Percentiles rank a stretch among this genome's conserved stretches.
These are phyloP conservation scores for Lynx canadensis DNA, from an alignment of 2,113 vertebrate species.

Conservation along the genomic window DNA sequence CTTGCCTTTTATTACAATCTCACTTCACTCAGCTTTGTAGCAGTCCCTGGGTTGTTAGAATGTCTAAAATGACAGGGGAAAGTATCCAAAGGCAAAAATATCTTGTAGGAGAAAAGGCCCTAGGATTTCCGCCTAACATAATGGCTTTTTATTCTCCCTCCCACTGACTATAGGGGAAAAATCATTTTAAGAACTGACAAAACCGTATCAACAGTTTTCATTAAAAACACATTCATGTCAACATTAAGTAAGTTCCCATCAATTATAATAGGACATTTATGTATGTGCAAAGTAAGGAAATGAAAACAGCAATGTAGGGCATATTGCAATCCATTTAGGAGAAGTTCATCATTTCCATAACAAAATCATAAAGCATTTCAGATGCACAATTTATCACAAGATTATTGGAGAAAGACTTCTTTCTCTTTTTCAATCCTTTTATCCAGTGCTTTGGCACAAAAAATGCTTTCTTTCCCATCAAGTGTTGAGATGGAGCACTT, in stretches of 20 bases:
- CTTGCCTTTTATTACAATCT: conserved; percentile 46
- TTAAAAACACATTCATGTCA: conserved; percentile 77
- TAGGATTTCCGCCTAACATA: conserved; percentile 68
- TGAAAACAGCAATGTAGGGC: conserved; percentile 60
- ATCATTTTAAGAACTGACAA: conserved; percentile 41
- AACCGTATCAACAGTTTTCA: conserved; percentile 62
- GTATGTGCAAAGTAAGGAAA: conserved; percentile 66
- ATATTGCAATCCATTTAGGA: conserved; percentile 70
- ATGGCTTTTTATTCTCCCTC: conserved; percentile 56
- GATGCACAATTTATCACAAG: conserved; percentile 71
- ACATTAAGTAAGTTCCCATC: conserved; percentile 68
- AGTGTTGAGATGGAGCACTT: not conserved
- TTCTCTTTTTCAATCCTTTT: conserved; percentile 52
- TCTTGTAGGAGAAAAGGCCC: conserved; percentile 51
- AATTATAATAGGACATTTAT: conserved; percentile 73
- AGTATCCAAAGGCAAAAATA: conserved; percentile 61
- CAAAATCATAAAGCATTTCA: conserved; percentile 70
- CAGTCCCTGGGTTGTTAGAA: conserved; percentile 58
- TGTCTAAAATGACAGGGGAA: not conserved
- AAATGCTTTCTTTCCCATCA: not conserved
- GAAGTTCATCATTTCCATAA: conserved; percentile 71
- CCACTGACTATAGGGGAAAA: not conserved
- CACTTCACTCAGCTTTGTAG: conserved; percentile 65
- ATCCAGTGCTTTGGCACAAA: conserved; percentile 36
- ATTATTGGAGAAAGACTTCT: conserved; percentile 57